These are phyloP conservation scores for Zaprionus bogoriensis DNA, from an alignment of 2,888 invertebrate genomes.

Conservation along the genomic window DNA sequence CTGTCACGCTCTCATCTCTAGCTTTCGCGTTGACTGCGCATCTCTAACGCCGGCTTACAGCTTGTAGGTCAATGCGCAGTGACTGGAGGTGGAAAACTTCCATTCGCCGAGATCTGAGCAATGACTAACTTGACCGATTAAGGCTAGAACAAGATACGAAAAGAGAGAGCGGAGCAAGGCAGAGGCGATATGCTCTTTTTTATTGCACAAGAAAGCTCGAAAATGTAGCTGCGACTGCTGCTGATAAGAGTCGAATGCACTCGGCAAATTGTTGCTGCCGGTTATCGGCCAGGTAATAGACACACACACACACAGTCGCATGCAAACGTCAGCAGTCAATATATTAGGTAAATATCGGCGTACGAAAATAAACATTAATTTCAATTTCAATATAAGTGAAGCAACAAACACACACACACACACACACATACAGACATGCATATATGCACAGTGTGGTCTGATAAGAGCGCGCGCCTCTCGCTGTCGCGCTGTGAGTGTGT, in stretches of 20 bases:
- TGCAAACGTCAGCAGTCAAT: neutral
- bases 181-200: neutral
- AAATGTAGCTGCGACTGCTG: too few species aligned
- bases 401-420: neutral
- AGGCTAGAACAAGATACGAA: neutral
- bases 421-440: neutral
- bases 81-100: slow-evolving; percentile 3
- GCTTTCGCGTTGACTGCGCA: neutral
- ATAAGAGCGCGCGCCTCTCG: slow-evolving; percentile 7
- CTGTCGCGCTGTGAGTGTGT: neutral
- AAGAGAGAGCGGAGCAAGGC: neutral
- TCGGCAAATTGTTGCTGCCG: neutral
- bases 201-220: slow-evolving; percentile 4
- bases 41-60: slow-evolving; percentile 22
- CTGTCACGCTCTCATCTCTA: neutral
- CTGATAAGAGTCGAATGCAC: neutral
- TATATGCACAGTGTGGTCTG: neutral
- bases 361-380: neutral
- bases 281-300: slow-evolving; percentile 5
- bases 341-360: neutral
- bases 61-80: slow-evolving; percentile 49
- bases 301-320: neutral
- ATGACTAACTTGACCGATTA: slow-evolving; percentile 24
- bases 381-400: slow-evolving; percentile 2
- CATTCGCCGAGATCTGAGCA: slow-evolving; percentile 4